Evolutionary conservation across 1,140 invertebrate genomes (phyloP), one percentile per base, ranked within the genome.

Genomic region (Aricia agestis): DNA sequence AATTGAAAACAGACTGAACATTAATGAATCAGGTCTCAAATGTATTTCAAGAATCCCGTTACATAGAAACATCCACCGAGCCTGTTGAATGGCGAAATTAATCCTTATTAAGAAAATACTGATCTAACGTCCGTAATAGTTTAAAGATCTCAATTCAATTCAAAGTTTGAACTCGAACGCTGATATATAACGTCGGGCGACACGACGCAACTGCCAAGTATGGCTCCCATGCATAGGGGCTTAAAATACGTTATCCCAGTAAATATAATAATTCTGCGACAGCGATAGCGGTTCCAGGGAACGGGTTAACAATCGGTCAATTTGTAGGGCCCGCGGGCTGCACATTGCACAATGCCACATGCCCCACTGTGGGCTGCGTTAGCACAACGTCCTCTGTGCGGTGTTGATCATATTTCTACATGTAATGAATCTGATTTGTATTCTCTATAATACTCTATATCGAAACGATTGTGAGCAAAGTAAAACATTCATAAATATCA

Each of bases 281-380:
- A 82, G 87, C 86, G 86, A 90, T 88, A 86, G 79, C 80, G 75
- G 77, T 83, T 84, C 74, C 79, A 78, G 72, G 80, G 80, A 82
- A 83, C 81, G 79, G 79, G 83, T 84, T 91, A 91, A 89, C 89
- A 90, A 91, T 89, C 87, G 87, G 89, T 90, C 89, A 91, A 91
- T 91, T 89, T 91, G 87, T 90, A 87, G 81, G 70, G 78, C 80
- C 79, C 69, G 76, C 75, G 83, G 78, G 76, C 72, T 75, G 74
- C 42, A 89, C 85, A 90, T 87, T 87, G 78, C 25, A 25, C 25
- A 25, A 83, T 76, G 69, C 75, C 85, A 78, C 85, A 88, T 3
- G 0, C 25, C 85, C 45, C 0, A 9, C 13, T 52, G 45, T 52
- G 45, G 7, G 41, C 0, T 52, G 45, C 45, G 45, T 52, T 36